Evolutionary conservation across 2,113 vertebrate genomes (phyloP).

Genomic region (Dipodomys ordii): DNA sequence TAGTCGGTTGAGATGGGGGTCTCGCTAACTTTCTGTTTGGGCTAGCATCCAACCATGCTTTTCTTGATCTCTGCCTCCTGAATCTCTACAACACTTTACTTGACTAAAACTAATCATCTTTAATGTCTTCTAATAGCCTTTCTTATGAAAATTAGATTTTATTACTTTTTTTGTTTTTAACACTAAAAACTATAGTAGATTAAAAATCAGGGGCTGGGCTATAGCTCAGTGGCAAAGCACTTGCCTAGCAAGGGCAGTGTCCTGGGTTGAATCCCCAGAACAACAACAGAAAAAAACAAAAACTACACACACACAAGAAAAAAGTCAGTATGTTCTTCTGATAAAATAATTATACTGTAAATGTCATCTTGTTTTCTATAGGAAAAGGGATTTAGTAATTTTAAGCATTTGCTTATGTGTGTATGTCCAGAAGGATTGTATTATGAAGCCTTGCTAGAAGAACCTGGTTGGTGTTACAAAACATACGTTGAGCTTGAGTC

Average conservation of each 20-base stretch:
- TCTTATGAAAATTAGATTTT: conserved; percentile 58
- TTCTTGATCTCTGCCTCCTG: no score
- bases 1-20: no score
- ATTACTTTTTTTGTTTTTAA: conserved; percentile 50
- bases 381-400: neutral
- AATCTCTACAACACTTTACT: no score
- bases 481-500: neutral
- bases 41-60: no score
- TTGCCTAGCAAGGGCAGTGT: no score
- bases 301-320: no score
- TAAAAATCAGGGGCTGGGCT: neutral
- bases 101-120: neutral
- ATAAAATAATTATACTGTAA: conserved; percentile 44
- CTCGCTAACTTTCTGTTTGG: no score
- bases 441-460: neutral
- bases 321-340: neutral
- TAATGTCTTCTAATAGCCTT: neutral
- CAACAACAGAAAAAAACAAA: no score
- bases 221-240: no score
- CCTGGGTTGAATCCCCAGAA: no score
- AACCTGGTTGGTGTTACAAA: neutral
- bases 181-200: neutral
- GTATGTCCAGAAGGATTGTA: neutral
- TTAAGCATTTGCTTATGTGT: conserved; percentile 29
- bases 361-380: conserved; percentile 41